Evolutionary conservation across 1,140 invertebrate species (phyloP), one percentile per base, ranked within the genome.

Genomic region (Harpegnathos saltator): DNA sequence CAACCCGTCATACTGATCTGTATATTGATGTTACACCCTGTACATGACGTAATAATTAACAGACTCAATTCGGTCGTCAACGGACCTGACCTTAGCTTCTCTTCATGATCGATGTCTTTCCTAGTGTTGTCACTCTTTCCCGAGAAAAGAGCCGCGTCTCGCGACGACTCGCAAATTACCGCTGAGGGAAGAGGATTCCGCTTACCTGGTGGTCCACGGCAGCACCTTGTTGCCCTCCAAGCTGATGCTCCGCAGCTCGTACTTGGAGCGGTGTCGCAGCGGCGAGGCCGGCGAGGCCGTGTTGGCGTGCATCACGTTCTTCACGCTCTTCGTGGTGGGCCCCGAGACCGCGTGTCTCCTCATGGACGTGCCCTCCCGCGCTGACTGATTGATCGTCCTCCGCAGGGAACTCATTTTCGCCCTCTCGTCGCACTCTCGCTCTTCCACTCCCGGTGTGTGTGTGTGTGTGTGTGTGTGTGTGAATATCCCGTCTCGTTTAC

Each of bases 231-330:
- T 93, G 17, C 94, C 91, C 86, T 95, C 94, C 84, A 94, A 94
- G 74, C 94, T 94, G 89, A 94, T 94, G 83, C 94, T 94, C 22
- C 94, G 87, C 72, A 95, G 82, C 80, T 95, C 94, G 74, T 94
- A 94, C 80, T 94, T 95, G 83, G 92, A 89, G 14, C 91, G 85
- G 12, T 90, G 71, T 15, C 91, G 85, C 7, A 92, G 83, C 2
- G 92, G 92, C 1, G 92, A 92, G 22, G 85, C 90, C 3, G 89
- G 85, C n/a, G 83, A n/a, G n/a, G n/a, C 83, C 19, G 89, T 77
- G 63, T 85, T 88, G 12, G 78, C 71, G 63, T 91, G 89, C 1
- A 90, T 68, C 65, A 92, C 80, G 82, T 89, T 92, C 56, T 89
- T 92, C 50, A 92, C 68, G 68, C 91, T 92, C 74, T 91, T 93